Evolutionary conservation across 53 echinoderm and acorn worm species (phyloP).

Genomic region (Crossaster papposus): DNA sequence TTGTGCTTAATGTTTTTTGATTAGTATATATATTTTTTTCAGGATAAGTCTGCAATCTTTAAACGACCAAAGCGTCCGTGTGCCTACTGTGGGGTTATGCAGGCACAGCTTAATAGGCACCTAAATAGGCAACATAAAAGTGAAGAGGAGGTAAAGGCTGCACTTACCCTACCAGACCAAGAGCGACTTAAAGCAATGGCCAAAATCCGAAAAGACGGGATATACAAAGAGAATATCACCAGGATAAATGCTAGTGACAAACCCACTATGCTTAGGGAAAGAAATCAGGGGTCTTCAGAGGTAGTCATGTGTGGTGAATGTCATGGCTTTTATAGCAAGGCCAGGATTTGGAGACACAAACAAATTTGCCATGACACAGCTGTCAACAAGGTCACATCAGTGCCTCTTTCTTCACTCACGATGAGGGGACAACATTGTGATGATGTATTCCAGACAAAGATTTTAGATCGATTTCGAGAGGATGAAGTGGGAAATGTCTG

Average conservation of each 20-base stretch:
- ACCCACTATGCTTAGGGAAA: neutral
- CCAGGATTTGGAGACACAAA: conserved; percentile 30
- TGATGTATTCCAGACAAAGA: neutral
- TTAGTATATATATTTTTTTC: neutral
- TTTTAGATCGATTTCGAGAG: conserved; percentile 3
- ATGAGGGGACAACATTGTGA: neutral
- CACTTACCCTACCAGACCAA: conserved; percentile 4
- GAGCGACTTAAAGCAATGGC: conserved; percentile 24
- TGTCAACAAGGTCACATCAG: neutral
- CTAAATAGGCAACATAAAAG: conserved; percentile 20
- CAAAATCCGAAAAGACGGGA: conserved; percentile 21
- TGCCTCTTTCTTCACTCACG: conserved; percentile 1
- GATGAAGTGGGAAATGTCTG: conserved; percentile 32
- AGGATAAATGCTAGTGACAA: neutral
- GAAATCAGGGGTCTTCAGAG: conserved; percentile 7
- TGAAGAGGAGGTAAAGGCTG: conserved; percentile 46
- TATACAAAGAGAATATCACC: conserved; percentile 39
- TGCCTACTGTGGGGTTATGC: conserved; percentile 35
- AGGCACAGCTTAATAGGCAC: conserved; percentile 24
- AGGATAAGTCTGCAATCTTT: neutral
- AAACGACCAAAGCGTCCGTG: conserved; percentile 24
- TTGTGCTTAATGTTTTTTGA: too few relatives aligned
- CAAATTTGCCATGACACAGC: conserved; percentile 14
- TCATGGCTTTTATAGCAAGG: conserved; percentile 14
- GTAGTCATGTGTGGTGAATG: conserved; percentile 20